Base-by-base conservation (phyloP, 2,797 vertebrate species). In the Malurus leucopterus region DNA sequence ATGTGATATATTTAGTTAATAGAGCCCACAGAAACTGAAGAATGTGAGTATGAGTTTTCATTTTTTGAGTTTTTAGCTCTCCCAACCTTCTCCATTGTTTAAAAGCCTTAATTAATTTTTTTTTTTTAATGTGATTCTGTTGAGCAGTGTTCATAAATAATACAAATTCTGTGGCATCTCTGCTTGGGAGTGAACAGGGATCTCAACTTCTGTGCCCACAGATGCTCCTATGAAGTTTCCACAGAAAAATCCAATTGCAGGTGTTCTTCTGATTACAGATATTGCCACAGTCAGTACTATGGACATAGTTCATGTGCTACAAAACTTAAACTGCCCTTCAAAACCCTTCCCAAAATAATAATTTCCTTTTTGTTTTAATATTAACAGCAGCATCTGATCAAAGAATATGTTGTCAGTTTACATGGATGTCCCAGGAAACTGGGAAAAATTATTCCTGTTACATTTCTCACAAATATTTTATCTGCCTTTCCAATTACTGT, bases 181-280 rank as follows among this genome's bases (percentile, higher is more conserved):
- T 36, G 11, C 15, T 27, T 62, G 17, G 24, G 30, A 82, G 26
- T 1, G 2, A 86, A 72, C 12, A 12, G 9, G 36, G 19, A 4
- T 40, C 50, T 65, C 30, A 47, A 8, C 2, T 5, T 15, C 2
- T 14, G 34, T n/a, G 34, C 30, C 29, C n/a, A n/a, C n/a, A n/a
- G n/a, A n/a, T n/a, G n/a, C n/a, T n/a, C n/a, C n/a, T 12, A 10
- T 38, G 49, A 79, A 26, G 9, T 27, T 73, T 74, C 18, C 50
- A 40, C 4, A 40, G 14, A 61, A 64, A 79, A 83, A 85, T 24
- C 19, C 36, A 61, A 26, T 6, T 50, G 9, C 4, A 22, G 13
- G 3, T 0, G 0, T 46, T 75, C 8, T 30, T 64, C 21, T 30
- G 26, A 30, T 22, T 54, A 55, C 0, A 7, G 24, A 18, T 46